These are phyloP conservation scores for Trialeurodes vaporariorum DNA, from an alignment of 1,140 invertebrate species.

Conservation along the genomic window DNA sequence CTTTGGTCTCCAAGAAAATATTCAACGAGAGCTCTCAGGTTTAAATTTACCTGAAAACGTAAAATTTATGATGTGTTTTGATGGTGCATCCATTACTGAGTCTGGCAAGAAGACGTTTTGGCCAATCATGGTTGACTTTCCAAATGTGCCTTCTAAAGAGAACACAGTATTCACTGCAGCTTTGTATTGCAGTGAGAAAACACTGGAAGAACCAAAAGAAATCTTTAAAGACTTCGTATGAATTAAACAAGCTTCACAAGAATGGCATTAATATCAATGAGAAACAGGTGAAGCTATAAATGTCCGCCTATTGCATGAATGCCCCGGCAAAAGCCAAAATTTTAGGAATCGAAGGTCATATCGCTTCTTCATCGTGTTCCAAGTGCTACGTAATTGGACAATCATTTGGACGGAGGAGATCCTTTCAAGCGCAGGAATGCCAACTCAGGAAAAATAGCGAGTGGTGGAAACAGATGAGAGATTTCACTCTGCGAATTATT, in stretches of 20 bases:
- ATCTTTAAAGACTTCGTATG: slow-evolving; percentile 22
- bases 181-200: slow-evolving; percentile 18
- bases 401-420: slow-evolving; percentile 1
- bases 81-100: background rate
- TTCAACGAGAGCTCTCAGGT: background rate
- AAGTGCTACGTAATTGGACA: slow-evolving; percentile 12
- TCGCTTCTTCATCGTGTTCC: slow-evolving; percentile 13
- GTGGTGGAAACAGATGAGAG: slow-evolving; percentile 28
- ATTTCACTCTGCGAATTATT: slow-evolving; percentile 28
- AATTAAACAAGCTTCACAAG: slow-evolving; percentile 12
- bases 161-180: slow-evolving; percentile 12
- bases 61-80: background rate
- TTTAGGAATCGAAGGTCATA: slow-evolving; percentile 15
- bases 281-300: background rate
- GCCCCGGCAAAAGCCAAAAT: slow-evolving; percentile 15
- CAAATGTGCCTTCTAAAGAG: background rate
- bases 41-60: background rate
- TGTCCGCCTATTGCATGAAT: slow-evolving; percentile 17
- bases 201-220: slow-evolving; percentile 15
- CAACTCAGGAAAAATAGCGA: slow-evolving; percentile 21
- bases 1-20: background rate
- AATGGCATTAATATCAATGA: slow-evolving; percentile 14
- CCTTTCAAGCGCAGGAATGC: slow-evolving; percentile 15
- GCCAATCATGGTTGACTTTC: background rate
- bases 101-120: background rate